Base-by-base conservation (phyloP, 1,140 invertebrate species). In the Medauroidea extradentata region DNA sequence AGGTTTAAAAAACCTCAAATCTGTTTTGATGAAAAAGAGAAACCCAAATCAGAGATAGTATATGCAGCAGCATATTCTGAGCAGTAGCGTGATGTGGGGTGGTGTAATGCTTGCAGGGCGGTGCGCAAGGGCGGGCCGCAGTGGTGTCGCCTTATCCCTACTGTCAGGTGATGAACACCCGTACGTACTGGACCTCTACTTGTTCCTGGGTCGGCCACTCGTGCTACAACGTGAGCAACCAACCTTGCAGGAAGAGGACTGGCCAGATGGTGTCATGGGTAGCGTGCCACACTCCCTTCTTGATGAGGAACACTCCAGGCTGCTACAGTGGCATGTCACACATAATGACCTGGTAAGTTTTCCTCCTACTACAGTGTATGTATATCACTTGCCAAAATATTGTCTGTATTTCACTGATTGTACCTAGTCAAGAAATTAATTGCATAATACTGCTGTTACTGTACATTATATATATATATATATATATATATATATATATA, bases 51-150 rank as follows among this genome's bases (percentile, higher is more conserved):
- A n/a, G n/a, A n/a, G n/a, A n/a, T n/a, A n/a, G n/a, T n/a, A n/a
- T n/a, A n/a, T n/a, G n/a, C n/a, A n/a, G n/a, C n/a, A n/a, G n/a
- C n/a, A n/a, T n/a, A n/a, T n/a, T n/a, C n/a, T n/a, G n/a, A n/a
- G n/a, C n/a, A n/a, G n/a, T n/a, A n/a, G n/a, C n/a, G n/a, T n/a
- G n/a, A n/a, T n/a, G n/a, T n/a, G n/a, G n/a, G n/a, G n/a, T n/a
- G n/a, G n/a, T n/a, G n/a, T n/a, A n/a, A n/a, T n/a, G n/a, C 64
- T 64, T 69, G 34, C 60, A 89, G 93, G 96, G 67, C 85, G 98
- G 65, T 98, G 98, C 78, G 98, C 97, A 8, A 80, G 98, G 66
- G 97, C 96, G 54, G 96, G 96, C 7, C 81, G 94, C 29, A 83
- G 81, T 52, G 97, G 97, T 24, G 88, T 83, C 7, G 93, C 96